Conservation (phyloP, 2,888 invertebrate species). For the Unio pictorum region DNA sequence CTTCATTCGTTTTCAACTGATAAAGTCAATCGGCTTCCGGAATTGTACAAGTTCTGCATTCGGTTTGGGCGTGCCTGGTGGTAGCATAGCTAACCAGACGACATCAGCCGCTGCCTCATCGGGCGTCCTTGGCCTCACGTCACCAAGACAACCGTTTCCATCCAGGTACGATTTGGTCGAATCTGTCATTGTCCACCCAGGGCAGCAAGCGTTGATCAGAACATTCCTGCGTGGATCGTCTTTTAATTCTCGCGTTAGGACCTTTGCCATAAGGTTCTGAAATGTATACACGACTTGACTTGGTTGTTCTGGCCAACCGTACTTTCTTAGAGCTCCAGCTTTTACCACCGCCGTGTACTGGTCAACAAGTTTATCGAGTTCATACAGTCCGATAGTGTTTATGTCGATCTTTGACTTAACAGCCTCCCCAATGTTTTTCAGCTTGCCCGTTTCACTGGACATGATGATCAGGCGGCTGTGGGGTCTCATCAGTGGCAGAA, state of each 20-base stretch:
- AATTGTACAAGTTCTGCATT: conserved; percentile 41
- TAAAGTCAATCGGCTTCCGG: conserved; percentile 21
- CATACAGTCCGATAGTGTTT: conserved; percentile 24
- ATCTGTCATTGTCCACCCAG: conserved; percentile 44
- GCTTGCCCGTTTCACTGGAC: conserved; percentile 41
- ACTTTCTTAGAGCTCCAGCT: conserved; percentile 31
- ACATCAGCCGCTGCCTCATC: conserved; percentile 40
- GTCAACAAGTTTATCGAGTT: conserved; percentile 35
- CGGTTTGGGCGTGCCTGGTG: conserved; percentile 34
- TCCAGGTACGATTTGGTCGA: conserved; percentile 37
- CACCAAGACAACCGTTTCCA: conserved; percentile 31
- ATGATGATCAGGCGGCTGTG: conserved; percentile 41
- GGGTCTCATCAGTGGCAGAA: conserved; percentile 37
- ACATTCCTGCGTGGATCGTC: conserved; percentile 35
- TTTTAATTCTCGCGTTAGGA: conserved; percentile 28
- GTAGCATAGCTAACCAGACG: conserved; percentile 39
- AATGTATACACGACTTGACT: conserved; percentile 33
- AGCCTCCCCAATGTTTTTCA: conserved; percentile 23
- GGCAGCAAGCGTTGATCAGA: conserved; percentile 48
- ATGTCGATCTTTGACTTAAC: conserved; percentile 22
- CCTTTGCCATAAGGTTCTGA: conserved; percentile 32
- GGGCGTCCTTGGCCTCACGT: conserved; percentile 22
- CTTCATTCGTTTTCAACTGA: too few species aligned
- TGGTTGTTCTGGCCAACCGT: conserved; percentile 50
- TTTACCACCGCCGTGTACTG: conserved; percentile 41